phyloP scores from a whole-genome alignment of 2,113 vertebrate species.

The Sterna hirundo region DNA sequence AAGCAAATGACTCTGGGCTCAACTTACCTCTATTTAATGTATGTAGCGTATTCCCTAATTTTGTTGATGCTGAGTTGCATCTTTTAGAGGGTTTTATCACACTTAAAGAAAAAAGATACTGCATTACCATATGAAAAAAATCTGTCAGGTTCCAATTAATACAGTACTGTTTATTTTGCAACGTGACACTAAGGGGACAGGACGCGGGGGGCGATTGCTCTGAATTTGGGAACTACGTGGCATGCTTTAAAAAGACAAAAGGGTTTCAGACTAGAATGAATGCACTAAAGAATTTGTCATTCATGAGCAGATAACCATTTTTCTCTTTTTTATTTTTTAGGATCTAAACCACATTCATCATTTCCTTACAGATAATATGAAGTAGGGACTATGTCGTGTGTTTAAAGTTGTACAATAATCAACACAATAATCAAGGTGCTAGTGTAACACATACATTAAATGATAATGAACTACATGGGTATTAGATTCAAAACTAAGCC shows the following conservation, averaged over 20 bases:
- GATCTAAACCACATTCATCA: neutral
- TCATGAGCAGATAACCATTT: conserved; percentile 7
- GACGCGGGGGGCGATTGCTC: neutral
- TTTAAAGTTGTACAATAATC: conserved; percentile 14
- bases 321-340: conserved; percentile 7
- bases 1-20: neutral
- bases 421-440: conserved; percentile 41
- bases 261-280: neutral
- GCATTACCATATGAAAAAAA: neutral
- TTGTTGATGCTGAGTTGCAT: neutral
- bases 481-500: neutral
- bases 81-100: conserved; percentile 16
- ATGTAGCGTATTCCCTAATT: neutral
- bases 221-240: neutral
- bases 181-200: neutral
- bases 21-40: conserved; percentile 24
- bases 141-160: neutral
- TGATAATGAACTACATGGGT: neutral
- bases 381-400: neutral
- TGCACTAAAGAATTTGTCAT: neutral
- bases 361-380: neutral
- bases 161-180: neutral
- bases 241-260: neutral
- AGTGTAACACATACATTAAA: neutral
- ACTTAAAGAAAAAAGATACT: neutral